Base-by-base conservation (phyloP, 2,888 invertebrate genomes). In the Andrena praecox region DNA sequence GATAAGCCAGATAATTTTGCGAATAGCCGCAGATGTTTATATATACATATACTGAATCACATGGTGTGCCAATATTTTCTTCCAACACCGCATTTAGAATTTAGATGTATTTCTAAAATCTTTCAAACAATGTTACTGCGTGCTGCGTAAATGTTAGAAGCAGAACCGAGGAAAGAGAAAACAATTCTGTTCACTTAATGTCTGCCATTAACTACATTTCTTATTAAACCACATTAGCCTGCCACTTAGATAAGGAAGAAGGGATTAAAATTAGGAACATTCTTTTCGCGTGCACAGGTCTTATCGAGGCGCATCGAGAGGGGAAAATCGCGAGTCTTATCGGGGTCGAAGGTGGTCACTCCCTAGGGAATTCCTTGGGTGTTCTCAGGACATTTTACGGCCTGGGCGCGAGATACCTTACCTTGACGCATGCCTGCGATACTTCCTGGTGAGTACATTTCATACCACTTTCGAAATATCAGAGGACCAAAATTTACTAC, bases 331-430 rank as follows among this genome's bases (percentile, higher is more conserved):
- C 97, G 56, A 98, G 98, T 86, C 95, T 98, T 91, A 97, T 98
- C 88, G 98, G 98, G 31, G 96, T 99, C 62, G 98, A 98, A 95
- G 98, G 98, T 50, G 99, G 99, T 7, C 98, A 99, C 94, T 97
- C 97, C 42, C 96, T 99, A 71, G 98, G 98, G 87, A 98, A 97
- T 92, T 98, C 98, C 67, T 94, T 99, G 89, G 98, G 97, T 27
- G 97, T 98, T 72, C 95, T 99, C 82, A 95, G 98, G 85, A 97
- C 98, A 90, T 97, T 98, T 94, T 98, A 98, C 94, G 97, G 97
- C 84, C 95, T 98, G 69, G 98, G 98, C 56, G 98, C 97, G 75
- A 96, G 96, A 80, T 98, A 98, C 94, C 96, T 99, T 93, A 98
- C 98, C 59, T 95, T 99, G 82, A 98, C 98, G 70, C 98, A 98